These are phyloP conservation scores for Stenolophus ochropezus DNA, from an alignment of 2,888 invertebrate genomes.

Conservation along the genomic window DNA sequence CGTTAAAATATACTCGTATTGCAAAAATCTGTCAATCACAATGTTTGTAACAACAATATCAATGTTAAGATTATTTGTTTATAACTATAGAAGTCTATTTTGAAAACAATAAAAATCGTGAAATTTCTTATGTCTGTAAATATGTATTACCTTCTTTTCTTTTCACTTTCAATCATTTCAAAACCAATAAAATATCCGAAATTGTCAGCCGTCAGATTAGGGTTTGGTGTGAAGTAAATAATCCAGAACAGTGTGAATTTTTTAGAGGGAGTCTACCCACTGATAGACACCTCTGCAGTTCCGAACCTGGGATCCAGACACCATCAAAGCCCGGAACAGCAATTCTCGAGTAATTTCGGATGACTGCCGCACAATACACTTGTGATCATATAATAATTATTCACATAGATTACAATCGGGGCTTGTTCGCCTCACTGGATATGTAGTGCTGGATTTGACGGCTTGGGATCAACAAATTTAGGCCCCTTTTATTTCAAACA, in stretches of 20 bases:
- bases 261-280: conserved; percentile 17
- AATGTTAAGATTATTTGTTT: no score
- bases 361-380: conserved; percentile 34
- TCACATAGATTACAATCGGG: conserved; percentile 37
- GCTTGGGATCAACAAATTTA: no score
- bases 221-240: background rate
- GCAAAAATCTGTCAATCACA: no score
- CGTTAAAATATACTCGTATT: no score
- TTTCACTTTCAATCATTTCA: background rate
- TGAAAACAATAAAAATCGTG: no score
- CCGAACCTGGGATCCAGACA: background rate
- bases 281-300: conserved; percentile 8
- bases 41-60: no score
- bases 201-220: conserved; percentile 1
- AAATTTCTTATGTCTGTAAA: background rate
- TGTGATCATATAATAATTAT: conserved; percentile 40
- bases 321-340: conserved; percentile 8
- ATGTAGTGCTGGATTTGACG: background rate
- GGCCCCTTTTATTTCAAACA: no score
- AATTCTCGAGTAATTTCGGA: conserved; percentile 24
- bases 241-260: conserved; percentile 11
- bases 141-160: background rate
- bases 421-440: background rate
- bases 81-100: no score
- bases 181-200: conserved; percentile 6